Base-by-base conservation (phyloP, 2,888 invertebrate species). In the Drosophila buzzatii region DNA sequence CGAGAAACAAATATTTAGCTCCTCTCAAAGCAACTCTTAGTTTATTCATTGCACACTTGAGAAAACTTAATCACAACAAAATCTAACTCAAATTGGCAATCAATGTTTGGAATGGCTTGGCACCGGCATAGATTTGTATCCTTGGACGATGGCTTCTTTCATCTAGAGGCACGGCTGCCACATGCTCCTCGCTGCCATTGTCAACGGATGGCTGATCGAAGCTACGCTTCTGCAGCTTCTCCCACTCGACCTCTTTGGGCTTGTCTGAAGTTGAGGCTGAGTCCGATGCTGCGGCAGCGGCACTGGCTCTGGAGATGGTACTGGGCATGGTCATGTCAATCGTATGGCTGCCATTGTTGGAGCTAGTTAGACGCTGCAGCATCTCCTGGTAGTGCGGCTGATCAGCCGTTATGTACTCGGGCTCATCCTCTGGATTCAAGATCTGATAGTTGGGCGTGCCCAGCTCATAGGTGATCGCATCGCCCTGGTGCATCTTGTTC, bases 401-500 rank as follows among this genome's bases (percentile, higher is more conserved):
- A 76, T 90, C 89, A 6, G 82, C 79, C 0, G 91, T 91, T 4
- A 91, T 91, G 31, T 84, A 88, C 71, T 91, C 89, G 0, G 91
- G 90, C n/a, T 83, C 72, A 9, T 91, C 91, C 52, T 91, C 73
- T 0, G 92, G 89, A 73, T 91, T 91, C 0, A 91, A 68, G 9
- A 91, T 90, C 70, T 86, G 74, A 66, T 90, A 92, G 35, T 83
- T 81, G 31, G 91, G 89, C 4, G 75, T 59, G 10, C 91, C 91
- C 67, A 92, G 72, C 49, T 91, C 91, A 33, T 82, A 91, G 4
- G 91, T 91, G 23, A 90, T 76, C 2, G 84, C 91, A 41, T 91
- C 91, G 6, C 79, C 76, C 7, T 91, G 90, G 41, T 80, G 70
- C 18, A 92, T 70, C 53, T 86, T 81, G 59, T 91, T 91, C 41